Conservation (phyloP, 64 coral and sea anemone species). For the Stichodactyla helianthus region DNA sequence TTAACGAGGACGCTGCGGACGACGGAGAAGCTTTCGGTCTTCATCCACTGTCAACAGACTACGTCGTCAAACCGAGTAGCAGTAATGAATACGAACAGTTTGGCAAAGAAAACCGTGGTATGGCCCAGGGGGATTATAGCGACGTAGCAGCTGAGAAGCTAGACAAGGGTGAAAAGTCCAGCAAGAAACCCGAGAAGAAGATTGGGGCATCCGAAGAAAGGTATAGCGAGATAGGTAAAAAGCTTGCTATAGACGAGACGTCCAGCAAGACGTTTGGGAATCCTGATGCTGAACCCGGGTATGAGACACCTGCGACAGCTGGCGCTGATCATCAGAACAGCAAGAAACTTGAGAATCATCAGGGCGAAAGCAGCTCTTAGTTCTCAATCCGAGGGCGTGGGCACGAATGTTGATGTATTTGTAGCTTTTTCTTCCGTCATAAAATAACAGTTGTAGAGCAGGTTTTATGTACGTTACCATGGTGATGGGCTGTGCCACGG, state of each 20-base stretch:
- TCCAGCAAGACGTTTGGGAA: no score
- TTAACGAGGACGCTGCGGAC: neutral
- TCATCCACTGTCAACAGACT: neutral
- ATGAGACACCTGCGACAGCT: no score
- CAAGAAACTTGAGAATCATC: no score
- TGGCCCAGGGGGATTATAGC: neutral
- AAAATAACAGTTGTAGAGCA: neutral
- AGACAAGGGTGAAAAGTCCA: neutral
- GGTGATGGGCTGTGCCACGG: neutral
- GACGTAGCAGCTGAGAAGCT: neutral
- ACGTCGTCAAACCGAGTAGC: neutral
- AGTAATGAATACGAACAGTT: neutral
- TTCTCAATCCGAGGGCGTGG: no score
- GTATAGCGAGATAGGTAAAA: neutral
- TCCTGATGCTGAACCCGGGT: no score
- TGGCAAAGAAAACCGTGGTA: neutral
- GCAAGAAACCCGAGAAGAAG: neutral
- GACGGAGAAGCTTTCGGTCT: neutral
- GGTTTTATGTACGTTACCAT: neutral
- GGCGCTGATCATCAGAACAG: no score
- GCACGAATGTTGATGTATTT: neutral
- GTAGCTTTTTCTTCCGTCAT: neutral
- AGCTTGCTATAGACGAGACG: neutral
- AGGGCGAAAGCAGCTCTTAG: no score
- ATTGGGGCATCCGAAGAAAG: neutral